Evolutionary conservation across 2,797 vertebrate genomes (phyloP).

Genomic region (Hemitrygon akajei): DNA sequence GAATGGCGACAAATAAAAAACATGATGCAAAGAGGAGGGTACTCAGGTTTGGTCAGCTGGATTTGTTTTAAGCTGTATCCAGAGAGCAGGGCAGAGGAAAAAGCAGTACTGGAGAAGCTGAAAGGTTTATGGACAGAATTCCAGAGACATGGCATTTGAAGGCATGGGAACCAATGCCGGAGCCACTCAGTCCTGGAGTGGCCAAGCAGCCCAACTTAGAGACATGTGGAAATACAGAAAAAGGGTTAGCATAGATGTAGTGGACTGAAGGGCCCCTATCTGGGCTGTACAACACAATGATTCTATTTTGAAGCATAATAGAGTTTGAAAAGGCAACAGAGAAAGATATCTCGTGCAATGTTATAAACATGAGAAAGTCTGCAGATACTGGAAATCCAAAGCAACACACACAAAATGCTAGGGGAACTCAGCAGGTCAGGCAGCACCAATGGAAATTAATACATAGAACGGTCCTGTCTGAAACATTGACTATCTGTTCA

Average conservation of each 20-base stretch:
- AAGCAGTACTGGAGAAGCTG: background rate
- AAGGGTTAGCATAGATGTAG: no score
- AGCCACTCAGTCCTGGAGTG: background rate
- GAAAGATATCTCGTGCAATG: background rate
- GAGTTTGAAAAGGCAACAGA: background rate
- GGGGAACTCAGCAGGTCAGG: no score
- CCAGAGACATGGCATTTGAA: background rate
- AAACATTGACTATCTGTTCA: no score
- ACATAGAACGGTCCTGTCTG: no score
- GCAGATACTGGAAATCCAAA: no score
- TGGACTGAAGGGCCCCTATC: no score
- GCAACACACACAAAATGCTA: no score
- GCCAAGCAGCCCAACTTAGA: background rate
- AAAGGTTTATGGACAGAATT: background rate
- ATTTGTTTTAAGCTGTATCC: background rate
- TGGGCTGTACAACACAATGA: no score
- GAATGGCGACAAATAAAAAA: background rate
- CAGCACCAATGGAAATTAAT: no score
- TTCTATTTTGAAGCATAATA: background rate
- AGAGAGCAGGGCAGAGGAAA: background rate
- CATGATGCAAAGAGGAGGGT: background rate
- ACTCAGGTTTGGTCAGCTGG: background rate
- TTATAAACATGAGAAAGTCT: no score
- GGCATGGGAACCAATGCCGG: background rate
- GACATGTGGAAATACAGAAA: background rate